A percentile compares a stretch with the other conserved stretches of the same genome.
phyloP scores from a whole-genome alignment of 2,797 vertebrate genomes.

The Cossypha caffra region DNA sequence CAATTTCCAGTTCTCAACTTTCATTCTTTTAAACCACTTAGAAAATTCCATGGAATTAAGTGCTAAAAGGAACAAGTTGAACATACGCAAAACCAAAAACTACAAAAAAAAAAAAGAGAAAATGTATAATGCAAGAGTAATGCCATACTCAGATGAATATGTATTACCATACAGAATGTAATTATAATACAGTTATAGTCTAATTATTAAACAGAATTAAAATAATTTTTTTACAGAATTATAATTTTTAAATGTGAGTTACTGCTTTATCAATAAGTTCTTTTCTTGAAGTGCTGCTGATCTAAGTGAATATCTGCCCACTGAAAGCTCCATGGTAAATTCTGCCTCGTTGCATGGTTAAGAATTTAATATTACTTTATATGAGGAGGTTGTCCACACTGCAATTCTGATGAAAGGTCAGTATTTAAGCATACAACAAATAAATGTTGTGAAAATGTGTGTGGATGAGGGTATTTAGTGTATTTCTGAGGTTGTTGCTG shows the following conservation, averaged over 20 bases:
- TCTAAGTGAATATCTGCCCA: not conserved
- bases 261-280: not conserved
- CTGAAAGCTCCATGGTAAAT: not conserved
- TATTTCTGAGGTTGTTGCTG: not conserved
- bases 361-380: not conserved
- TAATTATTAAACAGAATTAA: not conserved
- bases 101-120: not conserved
- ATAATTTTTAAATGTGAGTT: not conserved
- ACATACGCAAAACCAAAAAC: rapidly evolving
- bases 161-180: not conserved
- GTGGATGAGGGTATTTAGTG: not conserved
- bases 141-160: not conserved
- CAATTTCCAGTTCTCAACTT: not conserved
- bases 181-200: not conserved
- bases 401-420: not conserved
- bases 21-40: not conserved
- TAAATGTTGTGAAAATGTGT: not conserved
- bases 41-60: not conserved
- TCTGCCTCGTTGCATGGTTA: not conserved
- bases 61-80: not conserved
- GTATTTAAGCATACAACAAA: not conserved
- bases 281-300: not conserved
- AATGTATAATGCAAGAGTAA: not conserved
- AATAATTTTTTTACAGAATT: not conserved
- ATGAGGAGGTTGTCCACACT: not conserved